Evolutionary conservation across 35 echinoderm and acorn worm species (phyloP), one percentile per base, ranked within the genome.

Genomic region (Lytechinus variegatus): DNA sequence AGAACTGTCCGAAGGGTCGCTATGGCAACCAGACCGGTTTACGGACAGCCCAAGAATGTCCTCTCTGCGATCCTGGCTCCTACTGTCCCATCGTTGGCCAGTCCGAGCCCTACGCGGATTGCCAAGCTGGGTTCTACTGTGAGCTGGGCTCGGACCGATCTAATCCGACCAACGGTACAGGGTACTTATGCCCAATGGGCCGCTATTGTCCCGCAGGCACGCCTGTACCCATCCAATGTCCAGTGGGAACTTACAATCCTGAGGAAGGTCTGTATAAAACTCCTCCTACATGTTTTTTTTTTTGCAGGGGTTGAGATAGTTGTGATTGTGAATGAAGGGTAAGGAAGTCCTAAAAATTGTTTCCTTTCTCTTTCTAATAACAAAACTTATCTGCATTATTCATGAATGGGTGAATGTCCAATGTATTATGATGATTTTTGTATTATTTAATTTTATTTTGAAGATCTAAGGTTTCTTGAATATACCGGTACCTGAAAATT

Each of bases 1-100:
- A 97, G 86, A 94, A 97, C 72, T 99, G 98, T 92, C 98, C 98
- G 87, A 79, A 93, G 27, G 98, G 98, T 93, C 95, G 96, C 58
- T 99, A 98, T 92, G 98, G 98, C 29, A 99, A 99, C 94, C 96
- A 97, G 61, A 99, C 98, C 1, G 98, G 98, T 24, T 95, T 99
- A 6, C 61, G 52, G n/a, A 87, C 91, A 14, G 94, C 97, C 2
- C 28, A 60, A 44, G 97, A 99, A 54, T 99, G 98, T 88, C 95
- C 98, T 9, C 94, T 96, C 0, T 99, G 98, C 92, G 96, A 97
- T 61, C 98, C 98, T 14, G 98, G 98, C 28, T 98, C 56, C 79
- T 99, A 98, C 94, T 99, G 98, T 57, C 95, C 96, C 5, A 91
- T 27, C 8, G 91, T 94, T 9, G 97, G 98, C 33, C 94, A 98